Conservation (phyloP, 1,140 invertebrate species). For the Ceratosolen solmsi region DNA sequence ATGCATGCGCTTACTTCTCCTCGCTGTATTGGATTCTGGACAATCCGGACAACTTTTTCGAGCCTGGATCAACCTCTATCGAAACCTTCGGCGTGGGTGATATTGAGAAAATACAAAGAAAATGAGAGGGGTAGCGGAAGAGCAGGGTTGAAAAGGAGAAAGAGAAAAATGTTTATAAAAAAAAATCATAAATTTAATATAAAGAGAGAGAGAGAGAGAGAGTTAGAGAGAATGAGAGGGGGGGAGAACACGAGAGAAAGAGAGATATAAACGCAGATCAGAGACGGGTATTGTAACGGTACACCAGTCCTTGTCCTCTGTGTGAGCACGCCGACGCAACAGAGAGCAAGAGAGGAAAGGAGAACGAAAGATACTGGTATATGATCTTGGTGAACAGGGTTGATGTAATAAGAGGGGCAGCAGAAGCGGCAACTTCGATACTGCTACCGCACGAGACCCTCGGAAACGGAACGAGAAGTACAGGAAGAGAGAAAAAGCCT, state of each 20-base stretch:
- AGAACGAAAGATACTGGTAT: conserved; percentile 43
- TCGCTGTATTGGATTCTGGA: conserved; percentile 15
- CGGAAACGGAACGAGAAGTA: conserved; percentile 28
- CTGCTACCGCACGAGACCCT: conserved; percentile 18
- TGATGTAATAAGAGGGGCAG: conserved; percentile 49
- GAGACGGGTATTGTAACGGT: conserved; percentile 50
- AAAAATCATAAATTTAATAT: no score
- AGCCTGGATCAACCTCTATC: conserved; percentile 10
- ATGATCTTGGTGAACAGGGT: conserved; percentile 47
- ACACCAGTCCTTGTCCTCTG: conserved; percentile 42
- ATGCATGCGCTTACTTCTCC: not conserved
- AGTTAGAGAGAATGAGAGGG: no score
- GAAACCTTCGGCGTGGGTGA: conserved; percentile 5
- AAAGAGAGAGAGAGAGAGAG: no score
- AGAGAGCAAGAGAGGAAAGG: conserved; percentile 11
- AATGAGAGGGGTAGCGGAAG: not conserved
- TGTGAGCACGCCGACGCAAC: conserved; percentile 3
- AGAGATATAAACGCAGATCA: no score
- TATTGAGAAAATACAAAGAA: conserved; percentile 25
- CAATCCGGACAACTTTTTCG: conserved; percentile 45
- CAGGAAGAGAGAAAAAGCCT: not conserved
- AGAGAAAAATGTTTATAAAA: not conserved
- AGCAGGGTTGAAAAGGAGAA: not conserved
- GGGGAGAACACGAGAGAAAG: no score
- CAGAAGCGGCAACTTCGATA: not conserved